A percentile compares a stretch with the other conserved stretches of the same genome.
phyloP scores from a whole-genome alignment of 2,797 vertebrate genomes.

The Ceryle rudis region DNA sequence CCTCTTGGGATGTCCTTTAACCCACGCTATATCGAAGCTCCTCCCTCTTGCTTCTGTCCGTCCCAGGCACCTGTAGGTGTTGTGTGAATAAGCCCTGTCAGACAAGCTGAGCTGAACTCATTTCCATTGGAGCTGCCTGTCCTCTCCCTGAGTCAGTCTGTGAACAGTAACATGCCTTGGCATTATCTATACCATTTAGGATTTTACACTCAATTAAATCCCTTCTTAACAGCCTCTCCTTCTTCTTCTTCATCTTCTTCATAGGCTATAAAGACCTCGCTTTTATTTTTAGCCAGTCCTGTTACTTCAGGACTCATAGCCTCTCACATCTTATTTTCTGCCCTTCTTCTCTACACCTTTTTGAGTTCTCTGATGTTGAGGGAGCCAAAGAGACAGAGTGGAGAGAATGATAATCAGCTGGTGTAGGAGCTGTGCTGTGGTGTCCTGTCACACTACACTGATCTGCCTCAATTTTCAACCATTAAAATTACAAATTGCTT shows the following conservation, averaged over 20 bases:
- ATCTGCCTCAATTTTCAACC: background rate
- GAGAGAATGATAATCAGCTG: conserved; percentile 13
- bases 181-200: conserved; percentile 62
- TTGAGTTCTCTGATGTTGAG: conserved; percentile 22
- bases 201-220: conserved; percentile 69
- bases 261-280: background rate
- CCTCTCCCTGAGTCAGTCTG: background rate
- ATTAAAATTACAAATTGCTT: conserved; percentile 6
- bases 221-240: conserved; percentile 37
- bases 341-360: conserved; percentile 40
- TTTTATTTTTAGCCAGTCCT: conserved; percentile 58
- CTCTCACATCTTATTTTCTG: conserved; percentile 8
- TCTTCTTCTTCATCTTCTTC: conserved; percentile 51
- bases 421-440: background rate
- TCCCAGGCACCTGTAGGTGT: background rate
- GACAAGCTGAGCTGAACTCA: background rate
- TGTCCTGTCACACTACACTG: background rate
- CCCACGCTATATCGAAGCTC: background rate
- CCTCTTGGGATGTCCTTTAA: background rate
- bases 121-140: conserved; percentile 10
- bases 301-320: background rate
- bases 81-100: background rate
- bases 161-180: conserved; percentile 19
- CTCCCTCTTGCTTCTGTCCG: background rate
- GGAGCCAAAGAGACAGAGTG: background rate